Conservation (phyloP, 1,140 invertebrate species). For the Heliconius hermathena region DNA sequence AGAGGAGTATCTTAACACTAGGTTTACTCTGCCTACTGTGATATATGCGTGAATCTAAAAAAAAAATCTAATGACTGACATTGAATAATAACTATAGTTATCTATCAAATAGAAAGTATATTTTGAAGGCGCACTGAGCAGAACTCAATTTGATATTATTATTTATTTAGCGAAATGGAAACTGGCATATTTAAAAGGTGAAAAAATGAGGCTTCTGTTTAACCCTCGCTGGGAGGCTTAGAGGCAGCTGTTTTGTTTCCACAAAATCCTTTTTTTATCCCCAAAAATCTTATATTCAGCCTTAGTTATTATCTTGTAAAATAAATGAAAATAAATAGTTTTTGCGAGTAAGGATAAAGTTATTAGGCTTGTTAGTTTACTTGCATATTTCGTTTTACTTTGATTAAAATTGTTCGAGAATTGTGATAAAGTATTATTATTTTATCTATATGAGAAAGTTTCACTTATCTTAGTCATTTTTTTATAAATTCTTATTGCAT, state of each 20-base stretch:
- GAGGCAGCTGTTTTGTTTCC: conserved; percentile 16
- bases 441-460: too few species aligned
- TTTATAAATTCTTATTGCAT: too few species aligned
- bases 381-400: not conserved
- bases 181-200: conserved; percentile 6
- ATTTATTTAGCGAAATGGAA: not conserved
- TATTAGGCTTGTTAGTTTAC: not conserved
- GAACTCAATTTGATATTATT: not conserved
- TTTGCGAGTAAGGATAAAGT: not conserved
- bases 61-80: not conserved
- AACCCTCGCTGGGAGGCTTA: conserved; percentile 17
- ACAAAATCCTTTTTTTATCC: conserved; percentile 13
- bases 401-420: not conserved
- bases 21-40: not conserved
- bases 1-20: not conserved
- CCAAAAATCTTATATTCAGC: not conserved
- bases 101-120: too few species aligned
- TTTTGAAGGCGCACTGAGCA: not conserved
- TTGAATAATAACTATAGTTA: not conserved
- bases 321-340: conserved; percentile 15
- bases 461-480: too few species aligned
- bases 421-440: too few species aligned
- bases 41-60: not conserved
- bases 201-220: not conserved
- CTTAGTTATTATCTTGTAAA: conserved; percentile 13